phyloP scores from a whole-genome alignment of 2,888 invertebrate genomes.

The Drosophila mayaguana region DNA sequence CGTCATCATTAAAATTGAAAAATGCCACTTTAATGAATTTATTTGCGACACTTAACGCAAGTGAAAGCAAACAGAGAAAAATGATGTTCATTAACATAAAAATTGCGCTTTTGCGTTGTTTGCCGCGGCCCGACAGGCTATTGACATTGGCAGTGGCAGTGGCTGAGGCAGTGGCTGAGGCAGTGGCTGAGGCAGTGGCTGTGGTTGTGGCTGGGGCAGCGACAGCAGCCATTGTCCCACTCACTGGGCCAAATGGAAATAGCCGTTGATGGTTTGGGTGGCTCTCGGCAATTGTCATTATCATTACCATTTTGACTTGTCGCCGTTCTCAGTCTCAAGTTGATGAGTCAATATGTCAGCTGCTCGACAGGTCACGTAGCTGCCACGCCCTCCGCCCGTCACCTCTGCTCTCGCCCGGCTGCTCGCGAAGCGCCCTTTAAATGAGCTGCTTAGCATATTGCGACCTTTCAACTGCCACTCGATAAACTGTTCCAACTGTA shows the following conservation, averaged over 20 bases:
- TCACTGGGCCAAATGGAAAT: constrained; percentile 6
- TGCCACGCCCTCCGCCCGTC: not conserved
- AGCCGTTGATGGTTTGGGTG: constrained; percentile 30
- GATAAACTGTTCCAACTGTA: not conserved
- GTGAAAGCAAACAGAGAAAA: constrained; percentile 77
- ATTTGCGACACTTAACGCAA: constrained; percentile 81
- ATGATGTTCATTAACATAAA: constrained; percentile 80
- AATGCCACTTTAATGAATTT: constrained; percentile 81
- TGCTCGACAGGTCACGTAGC: constrained; percentile 73
- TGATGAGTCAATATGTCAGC: constrained; percentile 79
- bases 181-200: constrained; percentile 2
- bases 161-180: not conserved
- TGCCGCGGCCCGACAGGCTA: constrained; percentile 20
- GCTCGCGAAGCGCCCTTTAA: not conserved
- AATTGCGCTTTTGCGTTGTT: constrained; percentile 62
- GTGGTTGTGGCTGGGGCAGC: not conserved
- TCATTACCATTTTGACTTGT: constrained; percentile 73
- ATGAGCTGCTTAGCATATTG: constrained; percentile 7
- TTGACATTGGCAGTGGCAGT: constrained; percentile 43
- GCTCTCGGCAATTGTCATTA: constrained; percentile 68
- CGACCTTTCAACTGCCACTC: not conserved
- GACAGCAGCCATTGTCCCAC: constrained; percentile 13
- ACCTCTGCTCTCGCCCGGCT: not conserved
- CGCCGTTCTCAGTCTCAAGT: constrained; percentile 62
- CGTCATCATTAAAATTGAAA: constrained; percentile 79